Evolutionary conservation across 2,797 vertebrate genomes (phyloP).

Genomic region (Coracias cyanogaster): DNA sequence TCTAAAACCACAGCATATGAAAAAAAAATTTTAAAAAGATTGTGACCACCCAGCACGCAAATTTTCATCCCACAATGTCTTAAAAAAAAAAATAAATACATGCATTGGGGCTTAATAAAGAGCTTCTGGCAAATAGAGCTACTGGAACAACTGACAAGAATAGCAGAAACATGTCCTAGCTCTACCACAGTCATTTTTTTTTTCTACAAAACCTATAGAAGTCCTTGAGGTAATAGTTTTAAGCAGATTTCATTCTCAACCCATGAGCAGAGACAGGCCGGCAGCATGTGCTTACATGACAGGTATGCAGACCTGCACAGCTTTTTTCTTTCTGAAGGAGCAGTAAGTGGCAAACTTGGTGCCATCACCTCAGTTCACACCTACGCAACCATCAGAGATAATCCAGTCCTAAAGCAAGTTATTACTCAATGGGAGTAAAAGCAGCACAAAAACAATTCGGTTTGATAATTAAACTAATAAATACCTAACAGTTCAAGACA

Average conservation of each 20-base stretch:
- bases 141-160: slow-evolving; percentile 61
- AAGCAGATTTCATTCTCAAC: slow-evolving; percentile 68
- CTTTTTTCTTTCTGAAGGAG: slow-evolving; percentile 20
- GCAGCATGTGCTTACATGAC: slow-evolving; percentile 77
- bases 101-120: slow-evolving; percentile 21
- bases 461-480: slow-evolving; percentile 40
- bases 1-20: neutral
- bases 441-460: neutral
- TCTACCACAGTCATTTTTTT: slow-evolving; percentile 47
- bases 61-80: slow-evolving; percentile 3
- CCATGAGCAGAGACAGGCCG: slow-evolving; percentile 49
- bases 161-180: slow-evolving; percentile 65
- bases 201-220: slow-evolving; percentile 37
- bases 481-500: neutral
- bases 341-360: slow-evolving; percentile 53
- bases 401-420: slow-evolving; percentile 41
- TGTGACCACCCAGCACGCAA: slow-evolving; percentile 16
- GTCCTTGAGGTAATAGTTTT: slow-evolving; percentile 74
- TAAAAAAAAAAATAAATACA: neutral
- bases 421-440: slow-evolving; percentile 6
- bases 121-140: slow-evolving; percentile 27
- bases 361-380: slow-evolving; percentile 47
- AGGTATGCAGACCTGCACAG: slow-evolving; percentile 68
- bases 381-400: neutral
- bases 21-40: neutral